Evolutionary conservation across 2,113 vertebrate genomes (phyloP).

Genomic region (Ciconia boyciana): DNA sequence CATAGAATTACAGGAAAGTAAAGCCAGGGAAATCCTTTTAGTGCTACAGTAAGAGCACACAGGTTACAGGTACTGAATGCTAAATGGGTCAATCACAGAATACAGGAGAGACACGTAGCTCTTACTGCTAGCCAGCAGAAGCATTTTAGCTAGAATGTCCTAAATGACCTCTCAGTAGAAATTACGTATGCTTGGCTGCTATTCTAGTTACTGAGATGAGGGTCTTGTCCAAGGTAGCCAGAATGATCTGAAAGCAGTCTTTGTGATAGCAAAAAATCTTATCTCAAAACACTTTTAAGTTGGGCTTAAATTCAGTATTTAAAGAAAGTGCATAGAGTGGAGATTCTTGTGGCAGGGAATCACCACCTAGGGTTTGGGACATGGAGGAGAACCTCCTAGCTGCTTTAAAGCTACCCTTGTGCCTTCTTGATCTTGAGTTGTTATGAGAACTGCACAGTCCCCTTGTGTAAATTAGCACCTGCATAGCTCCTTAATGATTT

Average conservation of each 20-base stretch:
- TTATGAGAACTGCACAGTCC: background rate
- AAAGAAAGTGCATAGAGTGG: background rate
- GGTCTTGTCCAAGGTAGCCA: background rate
- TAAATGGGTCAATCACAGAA: background rate
- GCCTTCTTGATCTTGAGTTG: background rate
- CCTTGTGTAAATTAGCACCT: background rate
- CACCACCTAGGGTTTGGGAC: background rate
- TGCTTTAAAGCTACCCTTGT: background rate
- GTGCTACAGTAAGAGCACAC: background rate
- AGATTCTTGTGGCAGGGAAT: background rate
- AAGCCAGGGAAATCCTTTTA: slow-evolving; percentile 44
- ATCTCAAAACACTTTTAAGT: background rate
- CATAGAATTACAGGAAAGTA: slow-evolving; percentile 5
- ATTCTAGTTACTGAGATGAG: background rate
- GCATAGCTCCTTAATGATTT: background rate
- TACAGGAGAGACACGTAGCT: background rate
- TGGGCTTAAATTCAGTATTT: background rate
- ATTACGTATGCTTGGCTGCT: background rate
- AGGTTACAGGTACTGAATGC: background rate
- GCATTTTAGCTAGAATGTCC: background rate
- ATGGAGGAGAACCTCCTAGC: accelerated
- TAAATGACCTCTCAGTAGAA: background rate
- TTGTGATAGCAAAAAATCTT: background rate
- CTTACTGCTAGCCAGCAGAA: background rate
- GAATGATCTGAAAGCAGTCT: background rate